These are phyloP conservation scores for Portevinia maculata DNA, from an alignment of 2,888 invertebrate genomes.

Conservation along the genomic window DNA sequence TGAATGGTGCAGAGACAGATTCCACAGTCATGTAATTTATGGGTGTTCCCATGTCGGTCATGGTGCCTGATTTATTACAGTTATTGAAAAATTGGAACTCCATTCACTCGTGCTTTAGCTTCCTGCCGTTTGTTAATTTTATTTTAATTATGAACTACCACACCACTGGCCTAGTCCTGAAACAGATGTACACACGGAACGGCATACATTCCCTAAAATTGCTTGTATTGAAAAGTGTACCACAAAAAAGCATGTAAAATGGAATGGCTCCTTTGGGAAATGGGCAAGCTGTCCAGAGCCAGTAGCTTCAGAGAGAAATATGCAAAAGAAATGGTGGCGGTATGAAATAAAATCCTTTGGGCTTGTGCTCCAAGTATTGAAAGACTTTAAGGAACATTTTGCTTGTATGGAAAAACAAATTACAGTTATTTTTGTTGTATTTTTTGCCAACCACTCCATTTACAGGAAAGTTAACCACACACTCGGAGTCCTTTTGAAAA, in stretches of 20 bases:
- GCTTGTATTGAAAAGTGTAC: slow-evolving; percentile 59
- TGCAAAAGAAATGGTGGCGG: slow-evolving; percentile 31
- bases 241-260: slow-evolving; percentile 45
- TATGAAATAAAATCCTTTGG: slow-evolving; percentile 47
- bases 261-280: slow-evolving; percentile 44
- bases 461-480: slow-evolving; percentile 56
- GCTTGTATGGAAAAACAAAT: background rate
- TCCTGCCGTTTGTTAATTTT: slow-evolving; percentile 17
- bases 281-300: slow-evolving; percentile 37
- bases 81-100: slow-evolving; percentile 81
- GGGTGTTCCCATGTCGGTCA: slow-evolving; percentile 79
- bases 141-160: slow-evolving; percentile 45
- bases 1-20: slow-evolving; percentile 42
- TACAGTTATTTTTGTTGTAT: background rate
- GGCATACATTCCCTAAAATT: slow-evolving; percentile 50
- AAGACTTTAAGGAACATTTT: slow-evolving; percentile 65
- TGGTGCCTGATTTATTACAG: slow-evolving; percentile 81
- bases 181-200: slow-evolving; percentile 7
- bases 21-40: slow-evolving; percentile 78
- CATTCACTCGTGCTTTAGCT: slow-evolving; percentile 51
- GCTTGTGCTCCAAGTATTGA: slow-evolving; percentile 27
- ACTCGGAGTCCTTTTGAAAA: slow-evolving; percentile 48
- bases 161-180: slow-evolving; percentile 7
- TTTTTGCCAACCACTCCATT: slow-evolving; percentile 44
- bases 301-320: slow-evolving; percentile 16